Evolutionary conservation across 2,113 vertebrate genomes (phyloP).

Genomic region (Psittacus erithacus): DNA sequence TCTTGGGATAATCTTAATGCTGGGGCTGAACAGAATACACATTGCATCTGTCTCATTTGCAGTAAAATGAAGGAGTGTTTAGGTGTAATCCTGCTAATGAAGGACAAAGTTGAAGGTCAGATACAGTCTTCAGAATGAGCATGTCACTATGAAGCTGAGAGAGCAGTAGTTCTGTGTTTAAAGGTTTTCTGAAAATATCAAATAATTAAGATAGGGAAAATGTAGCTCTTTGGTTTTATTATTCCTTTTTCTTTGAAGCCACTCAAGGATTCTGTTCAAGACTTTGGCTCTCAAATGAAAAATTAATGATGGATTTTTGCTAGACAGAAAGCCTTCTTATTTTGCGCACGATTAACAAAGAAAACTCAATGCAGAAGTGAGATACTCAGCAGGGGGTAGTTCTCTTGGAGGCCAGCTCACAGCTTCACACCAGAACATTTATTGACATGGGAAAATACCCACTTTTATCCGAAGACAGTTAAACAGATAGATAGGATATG

Average conservation of each 20-base stretch:
- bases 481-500: constrained; percentile 25
- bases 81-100: constrained; percentile 60
- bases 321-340: constrained; percentile 66
- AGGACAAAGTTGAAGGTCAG: constrained; percentile 79
- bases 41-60: constrained; percentile 73
- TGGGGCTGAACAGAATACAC: constrained; percentile 48
- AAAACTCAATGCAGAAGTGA: constrained; percentile 39
- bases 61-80: constrained; percentile 67
- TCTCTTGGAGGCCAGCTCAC: constrained; percentile 21
- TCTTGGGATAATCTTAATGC: constrained; percentile 77
- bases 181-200: constrained; percentile 40
- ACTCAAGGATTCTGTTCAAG: constrained; percentile 55
- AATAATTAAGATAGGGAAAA: background rate
- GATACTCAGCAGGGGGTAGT: constrained; percentile 23
- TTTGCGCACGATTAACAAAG: constrained; percentile 72
- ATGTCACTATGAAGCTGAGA: background rate
- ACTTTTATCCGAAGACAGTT: constrained; percentile 63
- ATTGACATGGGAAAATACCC: constrained; percentile 44
- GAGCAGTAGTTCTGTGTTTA: constrained; percentile 6
- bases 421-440: constrained; percentile 42
- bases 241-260: constrained; percentile 50
- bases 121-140: constrained; percentile 47
- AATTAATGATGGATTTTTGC: constrained; percentile 71
- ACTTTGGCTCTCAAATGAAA: constrained; percentile 71
- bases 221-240: background rate